Percentiles rank a stretch among this genome's conserved stretches.
Evolutionary conservation across 2,888 invertebrate species (phyloP).

Genomic region (Xestoiulus laeticollis): DNA sequence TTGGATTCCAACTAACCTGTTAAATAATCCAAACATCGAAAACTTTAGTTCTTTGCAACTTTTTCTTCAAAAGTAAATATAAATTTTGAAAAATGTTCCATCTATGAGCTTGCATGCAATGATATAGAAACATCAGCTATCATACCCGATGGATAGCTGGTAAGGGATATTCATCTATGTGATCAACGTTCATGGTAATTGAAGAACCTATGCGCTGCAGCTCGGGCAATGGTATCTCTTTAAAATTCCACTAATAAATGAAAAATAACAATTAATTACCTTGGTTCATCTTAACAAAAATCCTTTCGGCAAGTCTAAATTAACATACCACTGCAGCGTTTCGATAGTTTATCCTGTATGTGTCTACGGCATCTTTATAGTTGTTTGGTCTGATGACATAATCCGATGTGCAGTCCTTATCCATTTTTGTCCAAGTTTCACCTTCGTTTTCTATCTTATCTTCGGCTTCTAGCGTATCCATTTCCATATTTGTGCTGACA

Average conservation of each 20-base stretch:
- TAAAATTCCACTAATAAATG: slow-evolving; percentile 32
- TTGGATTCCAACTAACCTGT: slow-evolving; percentile 53
- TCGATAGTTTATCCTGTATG: not conserved
- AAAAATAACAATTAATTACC: not conserved
- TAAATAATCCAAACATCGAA: not conserved
- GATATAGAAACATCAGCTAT: not conserved
- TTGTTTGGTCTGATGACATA: not conserved
- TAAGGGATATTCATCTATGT: not conserved
- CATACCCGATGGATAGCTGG: slow-evolving; percentile 34
- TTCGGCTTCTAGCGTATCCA: no score
- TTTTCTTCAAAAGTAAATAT: no score
- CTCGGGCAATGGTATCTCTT: slow-evolving; percentile 31
- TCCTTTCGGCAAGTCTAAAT: not conserved
- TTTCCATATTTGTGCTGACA: not conserved
- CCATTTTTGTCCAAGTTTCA: not conserved
- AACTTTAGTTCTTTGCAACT: not conserved
- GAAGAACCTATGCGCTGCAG: not conserved
- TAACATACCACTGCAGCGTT: slow-evolving; percentile 20
- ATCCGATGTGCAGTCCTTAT: not conserved
- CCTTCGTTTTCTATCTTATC: not conserved
- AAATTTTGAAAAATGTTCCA: no score
- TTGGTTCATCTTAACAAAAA: no score
- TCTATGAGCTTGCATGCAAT: no score
- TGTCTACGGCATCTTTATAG: not conserved
- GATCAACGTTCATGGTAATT: not conserved